Base-by-base conservation (phyloP, 2,113 vertebrate species). In the Corythornis cristatus region DNA sequence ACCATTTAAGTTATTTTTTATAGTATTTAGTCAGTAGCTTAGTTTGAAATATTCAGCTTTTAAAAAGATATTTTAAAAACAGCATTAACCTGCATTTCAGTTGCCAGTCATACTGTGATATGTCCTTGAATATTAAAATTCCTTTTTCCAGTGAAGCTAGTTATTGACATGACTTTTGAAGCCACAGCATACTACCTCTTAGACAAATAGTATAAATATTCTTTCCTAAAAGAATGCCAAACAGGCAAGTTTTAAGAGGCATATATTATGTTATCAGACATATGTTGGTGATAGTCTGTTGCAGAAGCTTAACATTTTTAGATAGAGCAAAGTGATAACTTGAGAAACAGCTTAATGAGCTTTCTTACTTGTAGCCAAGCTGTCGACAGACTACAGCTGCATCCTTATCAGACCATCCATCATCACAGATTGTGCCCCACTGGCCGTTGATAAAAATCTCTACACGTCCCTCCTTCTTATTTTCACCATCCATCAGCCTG, bases 341-440 rank as follows among this genome's bases (percentile, higher is more conserved):
- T 29, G 40, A 71, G 68, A 66, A 94, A 68, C 35, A 86, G 54
- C 29, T 56, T 64, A 60, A 68, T 33, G 33, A 83, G 42, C 62
- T 94, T 67, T 80, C 98, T 98, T 97, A 99, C 99, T 98, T 99
- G 98, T 98, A 98, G 83, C 99, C 99, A 90, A 99, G 98, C 97
- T 99, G 99, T 71, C 98, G 98, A 89, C 99, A 99, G 87, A 99
- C 98, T 95, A 99, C 99, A 92, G 98, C 98, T 29, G 99, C 99
- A 11, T 99, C 98, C 51, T 96, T 98, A 96, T 99, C 99, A 42
- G 98, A 99, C 99, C 99, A 99, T 88, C 99, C 99, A 21, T 99
- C 99, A 86, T 99, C 99, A 94, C 99, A 99, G 93, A 99, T 97
- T 2, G 99, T 99, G 57, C 99, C 99, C 99, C 99, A 99, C 40